phyloP scores from a whole-genome alignment of 2,797 vertebrate genomes.

The Diceros bicornis region DNA sequence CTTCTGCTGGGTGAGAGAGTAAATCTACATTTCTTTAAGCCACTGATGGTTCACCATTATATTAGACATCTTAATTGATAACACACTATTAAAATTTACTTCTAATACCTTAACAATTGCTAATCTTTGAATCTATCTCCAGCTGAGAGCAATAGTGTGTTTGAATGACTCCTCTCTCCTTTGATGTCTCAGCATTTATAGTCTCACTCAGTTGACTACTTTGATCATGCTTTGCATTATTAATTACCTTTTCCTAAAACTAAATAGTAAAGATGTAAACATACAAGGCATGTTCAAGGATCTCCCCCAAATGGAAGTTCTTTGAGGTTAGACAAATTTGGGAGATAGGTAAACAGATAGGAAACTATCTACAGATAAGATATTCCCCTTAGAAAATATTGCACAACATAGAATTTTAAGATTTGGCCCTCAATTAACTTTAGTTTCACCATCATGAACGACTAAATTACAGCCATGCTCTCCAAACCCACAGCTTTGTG shows the following conservation, averaged over 20 bases:
- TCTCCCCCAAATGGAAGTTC: background rate
- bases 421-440: background rate
- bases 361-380: background rate
- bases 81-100: background rate
- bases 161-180: background rate
- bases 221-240: background rate
- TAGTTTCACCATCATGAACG: background rate
- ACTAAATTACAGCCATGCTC: background rate
- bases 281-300: background rate
- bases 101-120: background rate
- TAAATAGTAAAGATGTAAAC: background rate
- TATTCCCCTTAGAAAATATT: background rate
- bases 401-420: background rate
- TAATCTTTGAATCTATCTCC: background rate
- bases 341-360: background rate
- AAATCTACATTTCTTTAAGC: background rate
- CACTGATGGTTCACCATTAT: background rate
- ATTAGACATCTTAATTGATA: background rate
- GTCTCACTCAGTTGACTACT: background rate
- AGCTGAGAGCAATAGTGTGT: background rate
- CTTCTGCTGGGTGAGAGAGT: background rate
- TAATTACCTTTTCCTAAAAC: background rate
- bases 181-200: background rate
- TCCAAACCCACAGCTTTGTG: background rate
- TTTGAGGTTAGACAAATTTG: background rate